Percentiles rank a stretch among this genome's conserved stretches.
phyloP scores from a whole-genome alignment of 2,113 vertebrate species.

The Benthochromis sp. region DNA sequence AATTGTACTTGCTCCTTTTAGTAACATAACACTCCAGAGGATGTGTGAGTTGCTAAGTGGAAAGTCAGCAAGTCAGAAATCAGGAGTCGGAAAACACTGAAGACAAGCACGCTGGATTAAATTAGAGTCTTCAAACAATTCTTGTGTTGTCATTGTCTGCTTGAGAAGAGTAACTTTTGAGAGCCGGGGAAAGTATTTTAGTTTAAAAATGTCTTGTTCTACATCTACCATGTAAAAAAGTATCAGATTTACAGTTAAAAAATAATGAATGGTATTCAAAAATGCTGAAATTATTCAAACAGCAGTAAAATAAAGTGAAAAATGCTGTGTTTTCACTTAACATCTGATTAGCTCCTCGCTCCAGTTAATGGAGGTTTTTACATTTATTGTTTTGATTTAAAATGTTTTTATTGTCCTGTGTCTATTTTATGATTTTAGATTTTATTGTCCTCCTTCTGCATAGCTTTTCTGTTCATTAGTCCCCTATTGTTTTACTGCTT shows the following conservation, averaged over 20 bases:
- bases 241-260: background rate
- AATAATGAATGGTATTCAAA: background rate
- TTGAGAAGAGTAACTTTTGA: background rate
- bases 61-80: background rate
- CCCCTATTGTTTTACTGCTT: conserved; percentile 33
- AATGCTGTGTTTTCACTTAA: background rate
- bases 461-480: conserved; percentile 31
- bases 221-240: background rate
- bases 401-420: conserved; percentile 15
- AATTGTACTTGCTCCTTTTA: background rate
- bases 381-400: background rate
- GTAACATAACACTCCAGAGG: background rate
- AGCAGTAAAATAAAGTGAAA: background rate
- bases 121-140: background rate
- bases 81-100: background rate
- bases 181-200: background rate
- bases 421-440: conserved; percentile 15
- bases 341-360: background rate
- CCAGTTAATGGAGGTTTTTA: background rate
- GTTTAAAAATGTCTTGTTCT: background rate
- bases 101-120: background rate
- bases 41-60: background rate
- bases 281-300: background rate
- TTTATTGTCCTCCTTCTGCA: conserved; percentile 14
- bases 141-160: background rate